Evolutionary conservation across 2,888 invertebrate species (phyloP), one percentile per base, ranked within the genome.

Genomic region (Eupithecia tripunctaria): DNA sequence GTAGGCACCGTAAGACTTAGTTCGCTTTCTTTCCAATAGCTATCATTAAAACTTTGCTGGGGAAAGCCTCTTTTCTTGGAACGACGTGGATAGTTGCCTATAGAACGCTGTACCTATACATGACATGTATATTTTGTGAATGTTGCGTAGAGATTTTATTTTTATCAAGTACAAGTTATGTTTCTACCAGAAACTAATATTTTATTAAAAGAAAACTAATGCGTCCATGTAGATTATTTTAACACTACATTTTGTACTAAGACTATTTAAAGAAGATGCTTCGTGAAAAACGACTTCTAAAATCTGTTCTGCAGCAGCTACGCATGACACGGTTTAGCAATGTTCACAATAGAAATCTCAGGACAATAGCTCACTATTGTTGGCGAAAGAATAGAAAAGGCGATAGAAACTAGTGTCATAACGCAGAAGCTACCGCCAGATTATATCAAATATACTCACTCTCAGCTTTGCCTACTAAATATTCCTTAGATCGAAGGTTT

Each of bases 281-380:
- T n/a, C n/a, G n/a, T n/a, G 21, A 56, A n/a, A 56, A 25, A 4
- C 25, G 25, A 56, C 21, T 1, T 25, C 38, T 64, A 1, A 14
- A 21, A 62, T 62, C 12, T 62, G 25, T 14, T 12, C 14, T 64
- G 38, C 14, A 64, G 7, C 73, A 67, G 67, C 64, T 73, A 74
- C 72, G 67, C 64, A 66, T 36, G 67, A 74, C 72, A 74, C 69
- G 67, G 47, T 67, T 73, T 51, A 71, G 43, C 71, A 36, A 73
- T 67, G 62, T 73, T 70, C 70, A 75, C 75, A 76, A 77, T 63
- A 71, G 70, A 71, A 69, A 67, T 71, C 68, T 65, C 64, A 51
- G 71, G 69, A 77, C 75, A 73, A 76, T 78, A 75, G 64, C 14
- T 41, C 67, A 38, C 71, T 67, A 71, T 78, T 78, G 78, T 73